These are phyloP conservation scores for Petroica traversi DNA, from an alignment of 2,113 vertebrate species.

Conservation along the genomic window DNA sequence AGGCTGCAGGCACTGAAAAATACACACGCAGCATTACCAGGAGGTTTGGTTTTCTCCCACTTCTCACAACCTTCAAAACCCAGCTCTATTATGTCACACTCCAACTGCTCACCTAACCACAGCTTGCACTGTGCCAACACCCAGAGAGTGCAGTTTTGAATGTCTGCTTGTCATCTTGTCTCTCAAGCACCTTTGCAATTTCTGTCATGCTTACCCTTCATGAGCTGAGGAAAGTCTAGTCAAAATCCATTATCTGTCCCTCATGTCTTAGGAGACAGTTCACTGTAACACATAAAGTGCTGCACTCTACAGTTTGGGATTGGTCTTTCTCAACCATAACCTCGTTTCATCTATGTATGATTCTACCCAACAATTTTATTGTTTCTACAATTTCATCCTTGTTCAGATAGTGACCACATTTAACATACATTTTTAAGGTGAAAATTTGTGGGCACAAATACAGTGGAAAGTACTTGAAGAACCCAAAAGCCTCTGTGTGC, in stretches of 20 bases:
- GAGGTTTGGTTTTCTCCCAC: background rate
- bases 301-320: background rate
- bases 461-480: background rate
- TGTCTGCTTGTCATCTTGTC: background rate
- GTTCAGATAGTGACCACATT: background rate
- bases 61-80: background rate
- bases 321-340: background rate
- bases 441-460: background rate
- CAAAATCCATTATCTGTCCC: background rate
- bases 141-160: background rate
- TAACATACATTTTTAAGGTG: background rate
- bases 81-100: background rate
- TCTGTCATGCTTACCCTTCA: background rate
- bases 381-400: background rate
- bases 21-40: background rate
- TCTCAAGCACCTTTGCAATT: background rate
- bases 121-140: background rate
- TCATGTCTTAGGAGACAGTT: background rate
- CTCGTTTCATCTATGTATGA: background rate
- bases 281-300: background rate
- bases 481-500: background rate
- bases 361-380: background rate
- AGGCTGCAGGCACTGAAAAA: conserved; percentile 22
- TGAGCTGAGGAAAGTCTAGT: background rate
- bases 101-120: background rate